These are phyloP conservation scores for Lymantria dispar DNA, from an alignment of 2,888 invertebrate genomes.

Conservation along the genomic window DNA sequence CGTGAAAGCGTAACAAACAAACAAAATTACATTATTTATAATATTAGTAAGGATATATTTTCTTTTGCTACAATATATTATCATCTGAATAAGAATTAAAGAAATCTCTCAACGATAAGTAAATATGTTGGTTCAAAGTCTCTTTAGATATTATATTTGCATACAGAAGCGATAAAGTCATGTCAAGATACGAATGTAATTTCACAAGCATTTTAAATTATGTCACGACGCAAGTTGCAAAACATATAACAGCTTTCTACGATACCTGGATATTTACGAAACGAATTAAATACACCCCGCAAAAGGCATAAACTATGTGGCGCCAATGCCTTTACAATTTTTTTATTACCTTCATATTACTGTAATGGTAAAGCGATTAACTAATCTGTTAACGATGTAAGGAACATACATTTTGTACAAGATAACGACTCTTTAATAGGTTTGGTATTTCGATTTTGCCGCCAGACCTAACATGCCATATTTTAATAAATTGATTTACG, in stretches of 20 bases:
- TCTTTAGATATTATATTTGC: too few relatives aligned
- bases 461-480: neutral
- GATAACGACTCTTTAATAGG: slow-evolving; percentile 19
- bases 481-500: neutral
- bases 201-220: slow-evolving; percentile 14
- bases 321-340: slow-evolving; percentile 1
- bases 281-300: slow-evolving; percentile 9
- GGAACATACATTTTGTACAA: neutral
- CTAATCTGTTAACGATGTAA: slow-evolving; percentile 8
- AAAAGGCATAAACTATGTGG: slow-evolving; percentile 7
- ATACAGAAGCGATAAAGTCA: too few relatives aligned
- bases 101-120: too few relatives aligned
- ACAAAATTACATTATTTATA: too few relatives aligned
- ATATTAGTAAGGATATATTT: too few relatives aligned
- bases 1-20: too few relatives aligned
- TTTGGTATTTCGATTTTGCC: neutral
- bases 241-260: slow-evolving; percentile 36
- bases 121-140: too few relatives aligned
- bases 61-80: too few relatives aligned
- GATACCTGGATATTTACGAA: slow-evolving; percentile 28
- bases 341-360: neutral
- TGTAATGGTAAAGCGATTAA: neutral
- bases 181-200: too few relatives aligned
- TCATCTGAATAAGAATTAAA: too few relatives aligned
- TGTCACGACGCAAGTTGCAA: slow-evolving; percentile 21